phyloP scores from a whole-genome alignment of 1,140 invertebrate species.

The Teleopsis dalmanni region DNA sequence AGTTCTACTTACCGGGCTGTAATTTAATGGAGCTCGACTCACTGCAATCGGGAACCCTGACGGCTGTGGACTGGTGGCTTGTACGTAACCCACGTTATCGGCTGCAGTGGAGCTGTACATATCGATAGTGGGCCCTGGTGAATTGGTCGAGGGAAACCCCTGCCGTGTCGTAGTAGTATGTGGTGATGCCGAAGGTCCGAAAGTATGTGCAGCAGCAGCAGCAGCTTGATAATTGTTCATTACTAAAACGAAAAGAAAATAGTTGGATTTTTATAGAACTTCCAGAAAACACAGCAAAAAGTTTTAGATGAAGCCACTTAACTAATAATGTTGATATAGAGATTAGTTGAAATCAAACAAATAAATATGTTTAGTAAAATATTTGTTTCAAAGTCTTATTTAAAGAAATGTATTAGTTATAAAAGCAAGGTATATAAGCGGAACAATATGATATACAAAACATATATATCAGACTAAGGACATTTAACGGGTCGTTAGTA shows the following conservation, averaged over 20 bases:
- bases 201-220: slow-evolving; percentile 62
- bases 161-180: slow-evolving; percentile 58
- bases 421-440: too few relatives aligned
- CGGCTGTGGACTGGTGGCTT: slow-evolving; percentile 85
- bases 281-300: slow-evolving; percentile 2
- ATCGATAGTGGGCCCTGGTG: slow-evolving; percentile 77
- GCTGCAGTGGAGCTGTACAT: slow-evolving; percentile 77
- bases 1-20: slow-evolving; percentile 69
- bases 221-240: slow-evolving; percentile 91
- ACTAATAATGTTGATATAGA: too few relatives aligned
- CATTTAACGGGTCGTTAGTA: too few relatives aligned
- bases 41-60: slow-evolving; percentile 85
- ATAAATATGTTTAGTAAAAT: too few relatives aligned
- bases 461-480: too few relatives aligned
- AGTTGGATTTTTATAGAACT: neutral
- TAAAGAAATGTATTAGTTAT: too few relatives aligned
- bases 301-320: too few relatives aligned
- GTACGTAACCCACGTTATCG: slow-evolving; percentile 83
- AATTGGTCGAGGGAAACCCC: slow-evolving; percentile 80
- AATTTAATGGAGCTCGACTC: slow-evolving; percentile 79
- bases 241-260: slow-evolving; percentile 52
- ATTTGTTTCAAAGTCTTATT: too few relatives aligned
- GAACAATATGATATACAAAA: too few relatives aligned
- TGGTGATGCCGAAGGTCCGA: slow-evolving; percentile 51
- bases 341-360: too few relatives aligned